Evolutionary conservation across 2,797 vertebrate genomes (phyloP).

Genomic region (Rhabdomys pumilio): DNA sequence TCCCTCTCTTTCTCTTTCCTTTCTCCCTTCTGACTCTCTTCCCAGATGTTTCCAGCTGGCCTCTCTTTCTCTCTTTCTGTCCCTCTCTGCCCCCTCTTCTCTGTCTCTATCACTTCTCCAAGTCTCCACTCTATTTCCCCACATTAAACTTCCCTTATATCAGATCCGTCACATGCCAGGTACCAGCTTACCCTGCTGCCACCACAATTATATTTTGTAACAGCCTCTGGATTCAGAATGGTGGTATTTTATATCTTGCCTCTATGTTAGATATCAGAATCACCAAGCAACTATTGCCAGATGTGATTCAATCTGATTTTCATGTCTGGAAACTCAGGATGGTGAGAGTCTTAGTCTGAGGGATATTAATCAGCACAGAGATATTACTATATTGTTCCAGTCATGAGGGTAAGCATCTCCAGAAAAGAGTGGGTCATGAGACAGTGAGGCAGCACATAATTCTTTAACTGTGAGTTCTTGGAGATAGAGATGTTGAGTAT

Average conservation of each 20-base stretch:
- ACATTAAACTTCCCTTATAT: too few species aligned
- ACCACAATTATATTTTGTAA: too few species aligned
- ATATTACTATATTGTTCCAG: background rate
- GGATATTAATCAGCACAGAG: too few species aligned
- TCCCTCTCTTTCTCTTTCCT: too few species aligned
- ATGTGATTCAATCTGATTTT: background rate
- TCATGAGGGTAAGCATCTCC: background rate
- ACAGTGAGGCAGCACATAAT: background rate
- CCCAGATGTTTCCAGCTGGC: too few species aligned
- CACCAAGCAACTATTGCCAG: background rate
- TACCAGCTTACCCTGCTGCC: too few species aligned
- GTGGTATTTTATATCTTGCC: background rate
- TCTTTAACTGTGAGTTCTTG: background rate
- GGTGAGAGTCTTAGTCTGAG: background rate
- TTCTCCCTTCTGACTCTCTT: too few species aligned
- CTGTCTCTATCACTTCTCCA: too few species aligned
- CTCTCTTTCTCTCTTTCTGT: too few species aligned
- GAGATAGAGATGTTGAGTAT: background rate
- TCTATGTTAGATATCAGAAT: background rate
- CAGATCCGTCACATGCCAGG: too few species aligned
- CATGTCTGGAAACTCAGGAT: background rate
- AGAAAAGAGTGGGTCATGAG: background rate
- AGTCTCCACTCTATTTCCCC: too few species aligned
- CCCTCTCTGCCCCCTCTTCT: too few species aligned
- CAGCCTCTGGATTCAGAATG: background rate